Percentiles rank a stretch among this genome's conserved stretches.
phyloP scores from a whole-genome alignment of 2,113 vertebrate genomes.

The Leucosticte australis region DNA sequence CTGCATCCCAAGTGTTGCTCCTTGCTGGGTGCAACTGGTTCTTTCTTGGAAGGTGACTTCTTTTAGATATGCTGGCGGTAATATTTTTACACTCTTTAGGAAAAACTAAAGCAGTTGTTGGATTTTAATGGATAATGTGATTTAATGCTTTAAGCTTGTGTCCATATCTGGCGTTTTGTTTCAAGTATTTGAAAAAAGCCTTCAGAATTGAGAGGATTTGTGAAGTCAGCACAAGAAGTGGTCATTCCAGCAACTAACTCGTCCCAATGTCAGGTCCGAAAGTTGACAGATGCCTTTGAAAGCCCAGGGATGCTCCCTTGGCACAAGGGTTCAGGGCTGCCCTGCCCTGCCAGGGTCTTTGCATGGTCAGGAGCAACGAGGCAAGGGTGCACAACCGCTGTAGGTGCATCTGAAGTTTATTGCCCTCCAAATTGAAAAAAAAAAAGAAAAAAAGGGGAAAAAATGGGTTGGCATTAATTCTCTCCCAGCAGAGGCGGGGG shows the following conservation, averaged over 20 bases:
- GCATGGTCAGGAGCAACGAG: not conserved
- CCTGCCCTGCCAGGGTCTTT: not conserved
- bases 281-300: not conserved
- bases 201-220: not conserved
- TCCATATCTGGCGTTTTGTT: not conserved
- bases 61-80: not conserved
- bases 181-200: not conserved
- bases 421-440: not conserved
- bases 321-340: not conserved
- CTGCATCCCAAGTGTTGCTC: not conserved
- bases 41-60: not conserved
- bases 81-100: not conserved
- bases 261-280: not conserved
- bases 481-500: not conserved
- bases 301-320: not conserved
- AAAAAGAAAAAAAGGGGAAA: accelerated
- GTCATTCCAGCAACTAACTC: not conserved
- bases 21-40: not conserved
- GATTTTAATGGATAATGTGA: not conserved
- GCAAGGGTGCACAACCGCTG: not conserved
- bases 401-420: not conserved
- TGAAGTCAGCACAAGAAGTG: not conserved
- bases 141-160: not conserved
- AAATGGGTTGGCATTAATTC: not conserved
- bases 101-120: not conserved